Conservation (phyloP, 2,797 vertebrate genomes). For the Hydrolagus colliei region DNA sequence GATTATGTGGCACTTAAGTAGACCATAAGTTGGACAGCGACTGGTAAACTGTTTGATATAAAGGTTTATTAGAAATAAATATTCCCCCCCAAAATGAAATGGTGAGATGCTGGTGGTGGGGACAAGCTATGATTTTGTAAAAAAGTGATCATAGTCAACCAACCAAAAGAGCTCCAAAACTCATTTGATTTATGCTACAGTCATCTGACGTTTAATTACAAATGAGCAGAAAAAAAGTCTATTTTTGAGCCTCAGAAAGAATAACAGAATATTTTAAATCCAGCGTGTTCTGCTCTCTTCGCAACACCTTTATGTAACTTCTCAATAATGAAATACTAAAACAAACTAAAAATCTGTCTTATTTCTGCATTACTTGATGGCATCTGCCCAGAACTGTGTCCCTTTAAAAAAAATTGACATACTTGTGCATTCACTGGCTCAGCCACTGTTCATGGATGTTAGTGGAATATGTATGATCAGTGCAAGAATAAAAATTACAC, state of each 20-base stretch:
- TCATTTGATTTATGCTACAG: background rate
- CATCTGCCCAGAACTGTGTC: background rate
- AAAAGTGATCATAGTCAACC: background rate
- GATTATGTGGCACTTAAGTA: background rate
- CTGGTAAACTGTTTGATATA: background rate
- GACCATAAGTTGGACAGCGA: background rate
- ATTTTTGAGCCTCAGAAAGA: background rate
- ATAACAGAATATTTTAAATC: background rate
- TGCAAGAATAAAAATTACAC: background rate
- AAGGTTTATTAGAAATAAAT: background rate
- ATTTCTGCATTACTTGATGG: background rate
- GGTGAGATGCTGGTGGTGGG: background rate
- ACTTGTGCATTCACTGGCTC: slow-evolving; percentile 14
- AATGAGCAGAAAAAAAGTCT: background rate
- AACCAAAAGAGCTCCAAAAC: background rate
- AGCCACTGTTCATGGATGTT: background rate
- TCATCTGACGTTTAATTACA: background rate
- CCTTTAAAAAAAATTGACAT: background rate
- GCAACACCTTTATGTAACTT: background rate
- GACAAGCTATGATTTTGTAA: background rate
- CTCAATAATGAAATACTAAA: background rate
- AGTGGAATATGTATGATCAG: background rate
- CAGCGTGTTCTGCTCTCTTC: background rate
- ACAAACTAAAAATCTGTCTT: slow-evolving; percentile 7
- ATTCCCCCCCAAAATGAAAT: slow-evolving; percentile 2